Percentiles rank a stretch among this genome's conserved stretches.
Conservation (phyloP, 23 tunicate species). For the Diplosoma virens region DNA sequence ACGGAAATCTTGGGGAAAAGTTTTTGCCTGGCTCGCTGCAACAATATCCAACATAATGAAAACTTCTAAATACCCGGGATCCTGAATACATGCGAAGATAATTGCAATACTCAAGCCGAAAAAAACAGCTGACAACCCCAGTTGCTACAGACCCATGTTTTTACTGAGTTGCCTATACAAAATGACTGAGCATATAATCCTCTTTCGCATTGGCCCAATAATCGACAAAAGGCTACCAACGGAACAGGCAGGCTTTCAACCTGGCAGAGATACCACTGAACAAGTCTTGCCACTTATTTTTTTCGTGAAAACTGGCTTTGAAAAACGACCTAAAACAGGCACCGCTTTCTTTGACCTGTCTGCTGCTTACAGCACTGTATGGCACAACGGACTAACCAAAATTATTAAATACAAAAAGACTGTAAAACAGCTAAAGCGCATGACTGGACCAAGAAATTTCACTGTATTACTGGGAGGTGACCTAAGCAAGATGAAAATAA, state of each 20-base stretch:
- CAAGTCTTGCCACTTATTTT: not conserved
- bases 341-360: not conserved
- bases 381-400: not conserved
- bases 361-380: not conserved
- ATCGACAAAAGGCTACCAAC: too few species aligned
- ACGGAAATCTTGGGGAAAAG: too few species aligned
- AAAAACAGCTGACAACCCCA: not conserved
- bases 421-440: too few species aligned
- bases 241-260: not conserved
- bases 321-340: not conserved
- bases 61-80: too few species aligned
- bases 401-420: too few species aligned
- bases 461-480: not conserved
- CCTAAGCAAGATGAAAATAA: too few species aligned
- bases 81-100: too few species aligned
- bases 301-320: not conserved
- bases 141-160: not conserved
- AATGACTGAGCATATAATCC: not conserved
- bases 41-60: not conserved
- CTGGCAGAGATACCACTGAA: not conserved
- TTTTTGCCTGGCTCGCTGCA: not conserved
- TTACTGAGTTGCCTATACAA: not conserved
- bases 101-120: too few species aligned
- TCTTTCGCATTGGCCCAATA: not conserved
- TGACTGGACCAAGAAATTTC: too few species aligned